Evolutionary conservation across 2,888 invertebrate genomes (phyloP).

Genomic region (Melanostoma mellinum): DNA sequence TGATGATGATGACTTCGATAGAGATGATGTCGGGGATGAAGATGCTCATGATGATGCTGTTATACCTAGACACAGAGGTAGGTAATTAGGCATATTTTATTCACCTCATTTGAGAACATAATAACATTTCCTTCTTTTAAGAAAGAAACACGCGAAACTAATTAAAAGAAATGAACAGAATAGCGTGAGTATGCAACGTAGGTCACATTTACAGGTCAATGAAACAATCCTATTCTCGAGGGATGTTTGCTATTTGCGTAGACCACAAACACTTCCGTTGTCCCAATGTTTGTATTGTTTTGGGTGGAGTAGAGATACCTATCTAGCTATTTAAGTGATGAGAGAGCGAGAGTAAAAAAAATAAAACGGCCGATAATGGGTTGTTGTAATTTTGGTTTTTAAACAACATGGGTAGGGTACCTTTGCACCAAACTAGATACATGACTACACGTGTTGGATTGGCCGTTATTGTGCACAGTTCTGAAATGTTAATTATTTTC

Average conservation of each 20-base stretch:
- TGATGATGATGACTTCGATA: constrained; percentile 45
- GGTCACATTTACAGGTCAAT: constrained; percentile 51
- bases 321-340: background rate
- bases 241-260: constrained; percentile 35
- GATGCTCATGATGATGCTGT: constrained; percentile 33
- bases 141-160: constrained; percentile 10
- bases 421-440: no score
- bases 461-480: no score
- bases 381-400: constrained; percentile 1
- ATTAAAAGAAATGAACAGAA: constrained; percentile 24
- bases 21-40: constrained; percentile 17
- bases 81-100: constrained; percentile 48
- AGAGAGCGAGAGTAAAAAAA: background rate
- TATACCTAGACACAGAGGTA: constrained; percentile 17
- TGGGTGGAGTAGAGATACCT: background rate
- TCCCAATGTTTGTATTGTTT: constrained; percentile 11
- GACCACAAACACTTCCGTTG: constrained; percentile 49
- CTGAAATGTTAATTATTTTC: no score
- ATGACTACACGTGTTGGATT: no score
- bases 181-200: constrained; percentile 10
- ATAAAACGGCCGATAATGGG: background rate
- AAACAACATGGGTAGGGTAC: no score
- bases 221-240: constrained; percentile 48
- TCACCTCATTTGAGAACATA: constrained; percentile 59
- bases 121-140: constrained; percentile 3